These are phyloP conservation scores for Drosophila demipolita DNA, from an alignment of 2,888 invertebrate species.

Conservation along the genomic window DNA sequence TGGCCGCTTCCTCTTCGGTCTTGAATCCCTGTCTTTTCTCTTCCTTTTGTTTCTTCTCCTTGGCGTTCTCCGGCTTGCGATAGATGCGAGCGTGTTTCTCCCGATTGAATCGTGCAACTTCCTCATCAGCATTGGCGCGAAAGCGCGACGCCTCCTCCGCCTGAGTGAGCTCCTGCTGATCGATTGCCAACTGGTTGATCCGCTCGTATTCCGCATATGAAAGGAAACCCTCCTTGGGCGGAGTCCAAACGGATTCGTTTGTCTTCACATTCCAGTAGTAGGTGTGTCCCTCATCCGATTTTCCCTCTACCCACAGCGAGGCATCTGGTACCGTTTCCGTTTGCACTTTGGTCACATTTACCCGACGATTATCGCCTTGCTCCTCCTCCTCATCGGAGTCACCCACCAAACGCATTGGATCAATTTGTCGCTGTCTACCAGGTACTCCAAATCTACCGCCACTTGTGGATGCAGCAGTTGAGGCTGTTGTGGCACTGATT, in stretches of 20 bases:
- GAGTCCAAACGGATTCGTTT: constrained; percentile 92
- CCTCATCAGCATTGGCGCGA: constrained; percentile 85
- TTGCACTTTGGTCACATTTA: constrained; percentile 75
- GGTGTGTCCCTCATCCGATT: constrained; percentile 90
- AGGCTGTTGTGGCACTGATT: constrained; percentile 76
- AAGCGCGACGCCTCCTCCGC: constrained; percentile 85
- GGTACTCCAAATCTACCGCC: constrained; percentile 84
- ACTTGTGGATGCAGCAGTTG: constrained; percentile 88
- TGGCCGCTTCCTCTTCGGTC: constrained; percentile 86
- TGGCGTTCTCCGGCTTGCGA: constrained; percentile 74
- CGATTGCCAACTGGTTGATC: constrained; percentile 85
- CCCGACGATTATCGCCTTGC: constrained; percentile 72
- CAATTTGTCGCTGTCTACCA: constrained; percentile 72
- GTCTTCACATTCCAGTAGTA: constrained; percentile 96
- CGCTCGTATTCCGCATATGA: constrained; percentile 89
- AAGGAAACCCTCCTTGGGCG: constrained; percentile 90
- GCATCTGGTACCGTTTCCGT: constrained; percentile 77
- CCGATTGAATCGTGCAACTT: constrained; percentile 85
- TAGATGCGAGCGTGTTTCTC: constrained; percentile 80
- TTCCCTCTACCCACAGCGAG: constrained; percentile 91
- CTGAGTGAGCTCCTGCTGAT: constrained; percentile 85
- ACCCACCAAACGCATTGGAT: constrained; percentile 83
- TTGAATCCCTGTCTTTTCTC: constrained; percentile 86
- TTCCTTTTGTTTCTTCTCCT: constrained; percentile 78
- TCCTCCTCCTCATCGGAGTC: constrained; percentile 83